These are phyloP conservation scores for Pangasius sanitwongsei DNA, from an alignment of 2,797 vertebrate species.

Conservation along the genomic window DNA sequence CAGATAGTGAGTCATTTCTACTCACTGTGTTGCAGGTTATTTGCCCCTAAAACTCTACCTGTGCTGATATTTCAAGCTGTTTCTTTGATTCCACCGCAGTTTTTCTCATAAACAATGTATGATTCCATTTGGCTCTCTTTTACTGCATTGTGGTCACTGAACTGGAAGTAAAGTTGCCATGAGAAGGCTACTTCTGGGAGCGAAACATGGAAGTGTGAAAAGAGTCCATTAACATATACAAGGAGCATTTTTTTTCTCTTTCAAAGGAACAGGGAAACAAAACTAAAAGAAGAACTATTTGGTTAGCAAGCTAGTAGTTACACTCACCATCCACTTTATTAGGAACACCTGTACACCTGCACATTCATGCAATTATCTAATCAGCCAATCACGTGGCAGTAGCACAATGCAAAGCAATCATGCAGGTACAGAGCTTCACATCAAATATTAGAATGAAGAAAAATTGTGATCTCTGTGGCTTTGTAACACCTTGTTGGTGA, in stretches of 20 bases:
- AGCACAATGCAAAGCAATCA: neutral
- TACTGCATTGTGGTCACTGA: neutral
- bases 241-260: neutral
- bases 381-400: too few relatives aligned
- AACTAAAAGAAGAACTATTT: neutral
- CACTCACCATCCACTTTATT: neutral
- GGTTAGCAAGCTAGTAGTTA: neutral
- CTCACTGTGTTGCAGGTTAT: neutral
- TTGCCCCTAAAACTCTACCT: neutral
- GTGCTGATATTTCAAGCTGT: neutral
- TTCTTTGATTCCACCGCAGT: neutral
- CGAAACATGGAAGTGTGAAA: neutral
- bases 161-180: neutral
- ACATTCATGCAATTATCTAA: too few relatives aligned
- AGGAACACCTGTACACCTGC: too few relatives aligned
- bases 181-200: neutral
- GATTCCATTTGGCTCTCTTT: neutral
- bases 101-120: neutral
- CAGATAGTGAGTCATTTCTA: neutral
- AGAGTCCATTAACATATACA: neutral
- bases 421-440: neutral
- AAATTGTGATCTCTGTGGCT: neutral
- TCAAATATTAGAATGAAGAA: neutral
- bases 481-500: neutral
- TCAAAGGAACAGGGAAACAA: neutral